Evolutionary conservation across 2,797 vertebrate genomes (phyloP).

Genomic region (Alcedo atthis): DNA sequence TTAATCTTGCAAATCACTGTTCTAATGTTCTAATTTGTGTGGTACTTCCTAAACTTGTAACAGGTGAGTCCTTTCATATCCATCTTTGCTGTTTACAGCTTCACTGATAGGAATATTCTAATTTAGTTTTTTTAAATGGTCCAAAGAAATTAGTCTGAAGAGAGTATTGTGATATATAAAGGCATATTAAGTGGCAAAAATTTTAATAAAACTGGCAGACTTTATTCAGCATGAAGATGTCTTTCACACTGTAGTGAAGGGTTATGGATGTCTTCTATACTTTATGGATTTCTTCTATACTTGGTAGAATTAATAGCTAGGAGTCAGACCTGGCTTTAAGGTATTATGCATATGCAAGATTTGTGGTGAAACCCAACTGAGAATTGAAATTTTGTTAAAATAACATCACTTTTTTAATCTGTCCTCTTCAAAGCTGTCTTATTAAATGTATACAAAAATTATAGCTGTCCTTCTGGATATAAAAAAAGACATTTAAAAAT

Average conservation of each 20-base stretch:
- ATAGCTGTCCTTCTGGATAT: constrained; percentile 39
- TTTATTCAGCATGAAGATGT: constrained; percentile 19
- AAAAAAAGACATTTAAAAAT: constrained; percentile 53
- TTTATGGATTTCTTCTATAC: constrained; percentile 16
- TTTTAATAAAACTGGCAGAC: constrained; percentile 17
- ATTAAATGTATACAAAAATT: constrained; percentile 25
- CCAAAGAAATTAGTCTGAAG: background rate
- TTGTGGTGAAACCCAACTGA: constrained; percentile 11
- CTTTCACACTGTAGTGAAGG: constrained; percentile 10
- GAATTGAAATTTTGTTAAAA: constrained; percentile 59
- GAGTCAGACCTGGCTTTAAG: background rate
- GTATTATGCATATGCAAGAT: background rate
- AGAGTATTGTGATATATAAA: background rate
- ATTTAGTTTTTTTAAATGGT: background rate
- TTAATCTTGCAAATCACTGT: background rate
- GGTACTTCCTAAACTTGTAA: background rate
- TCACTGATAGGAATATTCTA: background rate
- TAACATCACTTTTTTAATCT: constrained; percentile 22
- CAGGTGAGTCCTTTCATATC: background rate
- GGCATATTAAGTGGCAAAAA: background rate
- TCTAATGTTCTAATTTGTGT: background rate
- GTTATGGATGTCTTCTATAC: constrained; percentile 13
- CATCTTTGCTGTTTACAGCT: background rate
- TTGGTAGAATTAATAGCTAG: constrained; percentile 21
- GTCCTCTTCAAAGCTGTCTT: constrained; percentile 25